Conservation (phyloP, 2,888 invertebrate species). For the Plebejus anna region DNA sequence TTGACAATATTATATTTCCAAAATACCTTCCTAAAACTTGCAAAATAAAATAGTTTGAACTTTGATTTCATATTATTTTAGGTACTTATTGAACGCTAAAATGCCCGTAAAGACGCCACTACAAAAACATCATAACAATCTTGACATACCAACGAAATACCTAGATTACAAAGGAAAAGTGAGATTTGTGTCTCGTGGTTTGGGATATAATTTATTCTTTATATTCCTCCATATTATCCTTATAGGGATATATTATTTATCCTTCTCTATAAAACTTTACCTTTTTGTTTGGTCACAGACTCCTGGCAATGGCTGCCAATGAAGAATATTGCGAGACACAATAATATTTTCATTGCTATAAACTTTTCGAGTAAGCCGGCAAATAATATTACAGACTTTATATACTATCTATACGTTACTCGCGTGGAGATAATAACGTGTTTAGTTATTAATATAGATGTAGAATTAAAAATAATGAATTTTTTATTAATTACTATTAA, state of each 20-base stretch:
- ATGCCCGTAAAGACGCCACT: no score
- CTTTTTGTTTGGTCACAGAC: not conserved
- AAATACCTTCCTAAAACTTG: not conserved
- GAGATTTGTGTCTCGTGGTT: no score
- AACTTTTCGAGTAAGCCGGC: not conserved
- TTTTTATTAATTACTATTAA: not conserved
- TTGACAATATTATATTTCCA: not conserved
- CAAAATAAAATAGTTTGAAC: no score
- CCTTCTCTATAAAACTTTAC: not conserved
- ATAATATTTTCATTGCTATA: not conserved
- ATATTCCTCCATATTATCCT: no score
- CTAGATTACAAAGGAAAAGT: no score
- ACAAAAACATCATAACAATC: no score
- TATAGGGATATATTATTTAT: no score
- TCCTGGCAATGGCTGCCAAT: constrained; percentile 6
- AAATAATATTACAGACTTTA: not conserved
- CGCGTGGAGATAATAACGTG: constrained; percentile 7
- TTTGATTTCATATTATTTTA: no score
- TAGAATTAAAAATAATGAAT: not conserved
- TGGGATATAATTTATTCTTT: no score
- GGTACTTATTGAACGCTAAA: no score
- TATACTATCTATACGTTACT: not conserved
- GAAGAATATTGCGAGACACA: constrained; percentile 2
- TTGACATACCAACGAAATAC: no score
- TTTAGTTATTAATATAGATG: not conserved